Evolutionary conservation across 2,797 vertebrate species (phyloP).

Genomic region (Dromococcyx pavoninus): DNA sequence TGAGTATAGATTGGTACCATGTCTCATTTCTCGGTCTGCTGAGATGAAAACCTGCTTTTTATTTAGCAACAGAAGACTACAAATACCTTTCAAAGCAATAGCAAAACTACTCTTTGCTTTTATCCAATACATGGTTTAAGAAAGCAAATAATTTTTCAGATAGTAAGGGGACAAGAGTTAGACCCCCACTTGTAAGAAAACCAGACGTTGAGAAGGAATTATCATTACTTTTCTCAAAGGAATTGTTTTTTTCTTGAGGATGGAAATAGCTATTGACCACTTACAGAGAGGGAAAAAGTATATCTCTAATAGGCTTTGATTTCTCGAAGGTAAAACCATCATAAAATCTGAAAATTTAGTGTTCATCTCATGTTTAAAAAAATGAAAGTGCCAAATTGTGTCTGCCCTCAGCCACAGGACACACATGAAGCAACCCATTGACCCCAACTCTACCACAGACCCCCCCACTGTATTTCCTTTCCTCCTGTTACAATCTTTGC

Average conservation of each 20-base stretch:
- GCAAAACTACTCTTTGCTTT: neutral
- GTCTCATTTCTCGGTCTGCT: neutral
- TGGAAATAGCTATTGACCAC: neutral
- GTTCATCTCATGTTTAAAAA: neutral
- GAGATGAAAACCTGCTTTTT: neutral
- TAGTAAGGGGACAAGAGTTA: neutral
- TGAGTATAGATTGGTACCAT: neutral
- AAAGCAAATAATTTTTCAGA: neutral
- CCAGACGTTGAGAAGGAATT: neutral
- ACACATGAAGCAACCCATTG: neutral
- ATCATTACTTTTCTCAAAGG: neutral
- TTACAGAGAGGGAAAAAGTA: neutral
- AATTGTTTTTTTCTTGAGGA: neutral
- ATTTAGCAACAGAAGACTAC: neutral
- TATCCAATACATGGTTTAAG: neutral
- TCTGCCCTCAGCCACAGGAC: neutral
- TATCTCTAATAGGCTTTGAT: neutral
- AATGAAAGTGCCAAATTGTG: fast-evolving
- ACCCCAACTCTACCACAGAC: fast-evolving
- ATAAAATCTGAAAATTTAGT: neutral
- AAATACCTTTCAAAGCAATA: neutral
- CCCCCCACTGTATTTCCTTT: fast-evolving
- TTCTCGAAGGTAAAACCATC: neutral
- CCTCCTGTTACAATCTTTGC: neutral
- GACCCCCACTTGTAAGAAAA: neutral